These are phyloP conservation scores for Copidosoma aretas DNA, from an alignment of 2,888 invertebrate species.

Conservation along the genomic window DNA sequence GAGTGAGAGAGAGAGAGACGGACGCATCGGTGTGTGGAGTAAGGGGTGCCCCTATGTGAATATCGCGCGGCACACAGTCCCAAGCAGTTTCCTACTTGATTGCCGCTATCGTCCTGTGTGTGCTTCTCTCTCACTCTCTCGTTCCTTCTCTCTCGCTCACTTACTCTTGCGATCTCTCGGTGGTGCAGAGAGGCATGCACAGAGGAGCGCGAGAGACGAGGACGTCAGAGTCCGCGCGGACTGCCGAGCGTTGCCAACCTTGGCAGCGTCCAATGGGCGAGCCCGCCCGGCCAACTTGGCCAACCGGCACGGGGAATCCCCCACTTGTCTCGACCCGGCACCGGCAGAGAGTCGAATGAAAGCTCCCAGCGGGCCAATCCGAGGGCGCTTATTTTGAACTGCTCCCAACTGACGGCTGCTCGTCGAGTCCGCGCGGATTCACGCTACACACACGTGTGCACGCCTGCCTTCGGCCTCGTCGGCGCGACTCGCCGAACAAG, in stretches of 20 bases:
- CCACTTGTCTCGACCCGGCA: conserved; percentile 8
- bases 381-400: conserved; percentile 41
- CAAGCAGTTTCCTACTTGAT: conserved; percentile 64
- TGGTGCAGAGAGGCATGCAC: conserved; percentile 29
- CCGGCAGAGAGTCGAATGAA: conserved; percentile 51
- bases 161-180: conserved; percentile 21
- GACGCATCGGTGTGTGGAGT: conserved; percentile 42
- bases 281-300: neutral
- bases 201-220: conserved; percentile 18
- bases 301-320: conserved; percentile 21
- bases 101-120: conserved; percentile 61
- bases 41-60: conserved; percentile 58
- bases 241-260: conserved; percentile 5
- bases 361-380: conserved; percentile 49
- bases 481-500: conserved; percentile 17
- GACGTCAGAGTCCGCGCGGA: conserved; percentile 58
- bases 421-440: conserved; percentile 57
- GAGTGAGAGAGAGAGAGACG: conserved; percentile 27
- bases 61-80: conserved; percentile 61
- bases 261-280: neutral
- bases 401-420: conserved; percentile 38
- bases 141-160: conserved; percentile 12
- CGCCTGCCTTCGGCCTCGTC: conserved; percentile 27
- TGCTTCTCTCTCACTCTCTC: conserved; percentile 32
- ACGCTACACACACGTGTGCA: neutral